Percentiles rank a stretch among this genome's conserved stretches.
Conservation (phyloP, 2,797 vertebrate species). For the Ptychobarbus kaznakovi region DNA sequence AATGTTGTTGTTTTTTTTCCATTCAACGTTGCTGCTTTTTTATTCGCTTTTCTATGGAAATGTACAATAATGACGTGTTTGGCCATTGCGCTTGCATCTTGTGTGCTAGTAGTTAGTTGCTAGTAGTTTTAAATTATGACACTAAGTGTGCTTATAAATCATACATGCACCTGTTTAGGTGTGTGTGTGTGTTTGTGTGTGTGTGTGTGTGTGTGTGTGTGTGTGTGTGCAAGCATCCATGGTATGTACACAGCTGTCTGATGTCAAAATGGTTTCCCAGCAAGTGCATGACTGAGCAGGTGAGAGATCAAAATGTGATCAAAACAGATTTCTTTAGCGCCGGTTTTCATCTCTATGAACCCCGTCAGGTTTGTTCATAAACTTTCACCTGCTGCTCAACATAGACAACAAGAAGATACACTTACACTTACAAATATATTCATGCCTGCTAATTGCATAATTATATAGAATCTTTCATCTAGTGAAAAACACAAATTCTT, state of each 20-base stretch:
- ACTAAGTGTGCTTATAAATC: too few relatives aligned
- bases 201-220: background rate
- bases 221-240: background rate
- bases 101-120: too few relatives aligned
- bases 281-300: background rate
- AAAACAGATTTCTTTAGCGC: slow-evolving; percentile 13
- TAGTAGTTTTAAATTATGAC: too few relatives aligned
- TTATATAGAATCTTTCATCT: slow-evolving; percentile 6
- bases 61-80: too few relatives aligned
- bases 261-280: slow-evolving; percentile 34
- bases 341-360: background rate
- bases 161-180: too few relatives aligned
- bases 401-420: background rate
- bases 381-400: slow-evolving; percentile 16
- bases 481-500: slow-evolving; percentile 9
- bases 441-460: slow-evolving; percentile 8
- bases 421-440: slow-evolving; percentile 2
- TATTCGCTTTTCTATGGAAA: background rate
- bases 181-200: background rate
- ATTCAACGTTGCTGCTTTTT: background rate
- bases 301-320: slow-evolving; percentile 17
- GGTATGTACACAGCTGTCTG: background rate
- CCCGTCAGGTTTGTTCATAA: background rate
- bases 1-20: background rate
- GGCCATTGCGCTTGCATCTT: too few relatives aligned